Conservation (phyloP, 2,113 vertebrate genomes). For the Rhinogobius similis region DNA sequence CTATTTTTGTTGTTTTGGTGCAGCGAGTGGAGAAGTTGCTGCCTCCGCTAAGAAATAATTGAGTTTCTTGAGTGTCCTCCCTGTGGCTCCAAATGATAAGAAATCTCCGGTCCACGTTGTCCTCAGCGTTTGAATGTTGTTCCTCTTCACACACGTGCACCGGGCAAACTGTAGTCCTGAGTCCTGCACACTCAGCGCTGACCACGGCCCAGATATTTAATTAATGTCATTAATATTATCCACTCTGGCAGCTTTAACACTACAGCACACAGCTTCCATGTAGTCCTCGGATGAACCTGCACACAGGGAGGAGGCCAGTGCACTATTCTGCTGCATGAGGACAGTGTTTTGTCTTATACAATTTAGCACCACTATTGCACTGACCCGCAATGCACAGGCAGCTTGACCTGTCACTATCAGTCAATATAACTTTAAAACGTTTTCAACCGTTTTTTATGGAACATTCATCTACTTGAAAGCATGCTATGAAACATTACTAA, state of each 20-base stretch:
- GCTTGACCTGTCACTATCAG: background rate
- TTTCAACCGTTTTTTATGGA: background rate
- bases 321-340: background rate
- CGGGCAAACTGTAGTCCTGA: slow-evolving; percentile 32
- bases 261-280: slow-evolving; percentile 21
- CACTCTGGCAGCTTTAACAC: slow-evolving; percentile 42
- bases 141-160: slow-evolving; percentile 26
- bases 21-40: slow-evolving; percentile 34
- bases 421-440: background rate
- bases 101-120: slow-evolving; percentile 34
- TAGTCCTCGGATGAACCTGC: slow-evolving; percentile 27
- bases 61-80: slow-evolving; percentile 12
- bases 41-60: slow-evolving; percentile 31
- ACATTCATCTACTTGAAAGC: background rate
- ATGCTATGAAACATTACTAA: background rate
- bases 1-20: slow-evolving; percentile 37
- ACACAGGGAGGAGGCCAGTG: slow-evolving; percentile 1
- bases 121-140: slow-evolving; percentile 32
- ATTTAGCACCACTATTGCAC: background rate
- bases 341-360: slow-evolving; percentile 7
- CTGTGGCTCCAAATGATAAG: slow-evolving; percentile 17
- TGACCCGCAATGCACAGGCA: background rate
- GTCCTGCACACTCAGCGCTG: slow-evolving; percentile 43
- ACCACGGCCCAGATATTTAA: slow-evolving; percentile 53
- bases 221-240: slow-evolving; percentile 37